These are phyloP conservation scores for Sarcophaga rosellei DNA, from an alignment of 2,888 invertebrate species.

Conservation along the genomic window DNA sequence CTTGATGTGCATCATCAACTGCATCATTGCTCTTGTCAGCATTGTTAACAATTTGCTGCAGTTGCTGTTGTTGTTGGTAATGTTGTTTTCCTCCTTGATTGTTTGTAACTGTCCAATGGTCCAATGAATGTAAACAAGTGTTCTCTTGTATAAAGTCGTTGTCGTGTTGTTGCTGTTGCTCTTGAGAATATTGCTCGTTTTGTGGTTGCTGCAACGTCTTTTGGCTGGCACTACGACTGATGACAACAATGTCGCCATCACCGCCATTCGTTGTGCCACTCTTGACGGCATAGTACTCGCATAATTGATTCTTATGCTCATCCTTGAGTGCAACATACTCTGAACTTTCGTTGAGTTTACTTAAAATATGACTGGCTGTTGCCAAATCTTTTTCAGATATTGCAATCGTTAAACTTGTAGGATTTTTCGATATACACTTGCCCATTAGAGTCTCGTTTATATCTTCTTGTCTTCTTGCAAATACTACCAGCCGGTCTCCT, in stretches of 20 bases:
- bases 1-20: slow-evolving; percentile 55
- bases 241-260: slow-evolving; percentile 70
- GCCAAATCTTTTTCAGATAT: slow-evolving; percentile 78
- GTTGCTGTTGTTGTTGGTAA: slow-evolving; percentile 38
- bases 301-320: slow-evolving; percentile 73
- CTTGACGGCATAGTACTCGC: slow-evolving; percentile 72
- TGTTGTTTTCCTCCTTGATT: slow-evolving; percentile 22
- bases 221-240: slow-evolving; percentile 52
- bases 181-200: slow-evolving; percentile 44
- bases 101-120: slow-evolving; percentile 63
- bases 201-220: slow-evolving; percentile 67
- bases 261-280: slow-evolving; percentile 7
- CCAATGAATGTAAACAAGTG: slow-evolving; percentile 68
- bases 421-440: slow-evolving; percentile 81
- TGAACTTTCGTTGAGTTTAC: slow-evolving; percentile 72
- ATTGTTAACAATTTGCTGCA: slow-evolving; percentile 58
- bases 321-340: slow-evolving; percentile 73
- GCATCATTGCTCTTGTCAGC: slow-evolving; percentile 66
- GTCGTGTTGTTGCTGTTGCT: slow-evolving; percentile 45
- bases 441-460: slow-evolving; percentile 76
- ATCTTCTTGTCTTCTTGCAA: slow-evolving; percentile 23
- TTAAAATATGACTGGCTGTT: slow-evolving; percentile 73
- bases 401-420: slow-evolving; percentile 78
- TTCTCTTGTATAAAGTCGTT: slow-evolving; percentile 55
- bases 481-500: not conserved